Evolutionary conservation across 2,888 invertebrate species (phyloP), one percentile per base, ranked within the genome.

Genomic region (Sinentomon sp.): DNA sequence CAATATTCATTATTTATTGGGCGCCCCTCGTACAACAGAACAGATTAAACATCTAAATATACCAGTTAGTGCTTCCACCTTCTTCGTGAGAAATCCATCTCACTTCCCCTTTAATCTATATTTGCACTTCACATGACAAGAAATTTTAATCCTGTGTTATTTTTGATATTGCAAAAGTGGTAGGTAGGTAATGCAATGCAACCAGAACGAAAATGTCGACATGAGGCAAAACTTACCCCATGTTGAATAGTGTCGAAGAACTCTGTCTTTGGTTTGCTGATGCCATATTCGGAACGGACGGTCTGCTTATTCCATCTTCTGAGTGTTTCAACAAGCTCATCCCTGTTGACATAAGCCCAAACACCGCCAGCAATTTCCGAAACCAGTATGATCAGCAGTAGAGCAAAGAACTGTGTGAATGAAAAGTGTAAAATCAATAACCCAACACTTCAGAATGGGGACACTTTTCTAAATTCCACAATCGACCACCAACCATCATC

Each of bases 341-440:
- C 66, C 43, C 64, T 62, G 47, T 75, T 69, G 39, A 66, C 63
- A 48, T 69, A 71, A 26, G 70, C 67, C 69, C 74, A 76, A 44
- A 69, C 64, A 28, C 69, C 75, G 34, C 69, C 69, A 4, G 72
- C 71, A 28, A 78, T 62, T 55, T 80, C 69, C 12, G 69, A 68
- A 35, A 71, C 71, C 50, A 80, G 64, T 37, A 76, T 68, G 37
- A 78, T 60, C 44, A 78, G 56, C 37, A 78, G 59, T 40, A 71
- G 61, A 45, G 71, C 63, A 55, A 77, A 75, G 56, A 76, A 78
- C 68, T 76, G 53, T 36, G 59, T 55, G 40, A 40, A 41, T 43
- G 33, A 24, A 3, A 32, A 24, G 22, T 4, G 3, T 31, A 36
- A 21, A 26, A 6, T n/a, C 22, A 16, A 16, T n/a, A 3, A 12